Conservation (phyloP, 2,113 vertebrate species). For the Toxotes chatareus region DNA sequence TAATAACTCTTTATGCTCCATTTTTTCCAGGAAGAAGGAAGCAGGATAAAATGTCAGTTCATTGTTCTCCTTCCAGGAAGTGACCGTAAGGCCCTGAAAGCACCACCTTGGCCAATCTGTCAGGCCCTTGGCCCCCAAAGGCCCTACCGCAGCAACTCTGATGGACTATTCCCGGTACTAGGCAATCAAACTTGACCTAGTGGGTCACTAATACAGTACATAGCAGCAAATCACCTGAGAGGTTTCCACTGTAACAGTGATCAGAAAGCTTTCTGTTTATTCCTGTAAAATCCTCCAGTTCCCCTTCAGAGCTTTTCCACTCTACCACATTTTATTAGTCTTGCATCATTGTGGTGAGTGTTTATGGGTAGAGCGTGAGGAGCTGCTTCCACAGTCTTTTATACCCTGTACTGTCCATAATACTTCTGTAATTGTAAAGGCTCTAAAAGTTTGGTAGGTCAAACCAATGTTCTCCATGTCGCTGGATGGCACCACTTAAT, state of each 20-base stretch:
- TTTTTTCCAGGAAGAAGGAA: conserved; percentile 75
- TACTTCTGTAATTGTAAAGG: conserved; percentile 15
- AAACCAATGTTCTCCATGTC: not conserved
- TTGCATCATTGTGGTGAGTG: conserved; percentile 48
- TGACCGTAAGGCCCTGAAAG: conserved; percentile 50
- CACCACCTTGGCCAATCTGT: conserved; percentile 31
- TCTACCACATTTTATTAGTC: conserved; percentile 63
- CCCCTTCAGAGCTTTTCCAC: conserved; percentile 52
- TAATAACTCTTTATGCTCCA: conserved; percentile 72
- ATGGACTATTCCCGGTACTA: conserved; percentile 52
- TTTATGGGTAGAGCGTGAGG: conserved; percentile 56
- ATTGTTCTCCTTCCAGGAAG: conserved; percentile 80
- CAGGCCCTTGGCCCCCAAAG: conserved; percentile 30
- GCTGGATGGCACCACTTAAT: not conserved
- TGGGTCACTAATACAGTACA: conserved; percentile 39
- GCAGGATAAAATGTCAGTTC: conserved; percentile 69
- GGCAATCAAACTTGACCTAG: conserved; percentile 55
- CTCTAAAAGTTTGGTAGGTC: not conserved
- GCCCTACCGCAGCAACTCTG: conserved; percentile 30
- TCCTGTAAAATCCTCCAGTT: conserved; percentile 46
- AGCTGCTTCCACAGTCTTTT: conserved; percentile 38
- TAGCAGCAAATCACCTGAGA: conserved; percentile 55
- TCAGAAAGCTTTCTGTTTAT: conserved; percentile 63
- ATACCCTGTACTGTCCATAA: conserved; percentile 8
- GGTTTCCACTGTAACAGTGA: conserved; percentile 61